phyloP scores from a whole-genome alignment of 2,888 invertebrate genomes.

The Pocota personata region DNA sequence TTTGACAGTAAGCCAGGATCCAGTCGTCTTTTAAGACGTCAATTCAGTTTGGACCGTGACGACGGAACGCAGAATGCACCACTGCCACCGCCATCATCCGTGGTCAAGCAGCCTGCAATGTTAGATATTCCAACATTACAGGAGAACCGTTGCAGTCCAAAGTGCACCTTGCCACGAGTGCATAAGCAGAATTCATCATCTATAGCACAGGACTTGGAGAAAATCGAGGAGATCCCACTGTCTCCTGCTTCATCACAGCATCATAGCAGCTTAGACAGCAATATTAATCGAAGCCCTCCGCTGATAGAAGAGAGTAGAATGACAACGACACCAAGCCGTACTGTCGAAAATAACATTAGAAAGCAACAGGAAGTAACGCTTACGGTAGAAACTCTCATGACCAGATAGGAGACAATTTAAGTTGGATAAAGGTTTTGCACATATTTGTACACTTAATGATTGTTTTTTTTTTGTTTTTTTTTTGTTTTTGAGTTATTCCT shows the following conservation, averaged over 20 bases:
- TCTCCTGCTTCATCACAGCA: conserved; percentile 83
- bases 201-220: conserved; percentile 87
- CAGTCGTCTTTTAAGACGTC: conserved; percentile 85
- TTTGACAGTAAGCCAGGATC: conserved; percentile 82
- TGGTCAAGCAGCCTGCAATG: conserved; percentile 78
- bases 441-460: neutral
- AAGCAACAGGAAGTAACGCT: conserved; percentile 63
- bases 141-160: conserved; percentile 80
- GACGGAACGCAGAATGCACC: conserved; percentile 83
- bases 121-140: conserved; percentile 81
- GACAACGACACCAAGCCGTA: conserved; percentile 23
- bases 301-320: conserved; percentile 76
- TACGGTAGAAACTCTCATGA: conserved; percentile 62
- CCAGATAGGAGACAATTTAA: conserved; percentile 82
- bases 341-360: conserved; percentile 44
- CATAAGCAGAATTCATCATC: conserved; percentile 88
- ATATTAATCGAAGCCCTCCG: conserved; percentile 81
- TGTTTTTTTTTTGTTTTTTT: neutral
- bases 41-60: conserved; percentile 88
- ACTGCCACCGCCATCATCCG: conserved; percentile 74
- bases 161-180: conserved; percentile 79
- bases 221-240: conserved; percentile 87
- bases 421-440: neutral
- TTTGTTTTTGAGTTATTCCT: neutral
- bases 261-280: conserved; percentile 82